Evolutionary conservation across 1,140 invertebrate species (phyloP).

Genomic region (Adelges cooleyi): DNA sequence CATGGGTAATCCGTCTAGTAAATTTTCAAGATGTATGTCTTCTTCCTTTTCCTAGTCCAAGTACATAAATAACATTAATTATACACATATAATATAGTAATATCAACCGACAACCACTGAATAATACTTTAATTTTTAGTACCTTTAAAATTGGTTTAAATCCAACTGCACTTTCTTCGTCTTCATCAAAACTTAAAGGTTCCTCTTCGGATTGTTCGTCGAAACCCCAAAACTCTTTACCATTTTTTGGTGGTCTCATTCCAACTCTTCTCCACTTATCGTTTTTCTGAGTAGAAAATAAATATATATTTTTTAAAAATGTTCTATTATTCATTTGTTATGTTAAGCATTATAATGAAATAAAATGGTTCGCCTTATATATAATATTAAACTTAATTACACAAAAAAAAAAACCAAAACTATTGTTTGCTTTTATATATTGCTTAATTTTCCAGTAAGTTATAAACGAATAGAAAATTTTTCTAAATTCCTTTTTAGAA

Average conservation of each 20-base stretch:
- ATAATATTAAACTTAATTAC: too few relatives aligned
- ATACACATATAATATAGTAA: neutral
- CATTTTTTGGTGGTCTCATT: neutral
- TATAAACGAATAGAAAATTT: too few relatives aligned
- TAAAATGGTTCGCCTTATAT: too few relatives aligned
- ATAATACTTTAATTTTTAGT: too few relatives aligned
- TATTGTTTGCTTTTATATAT: too few relatives aligned
- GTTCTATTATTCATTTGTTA: too few relatives aligned
- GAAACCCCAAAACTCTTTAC: conserved; percentile 19
- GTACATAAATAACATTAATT: too few relatives aligned
- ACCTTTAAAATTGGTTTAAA: conserved; percentile 21
- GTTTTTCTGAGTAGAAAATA: conserved; percentile 9
- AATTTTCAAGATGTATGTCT: conserved; percentile 48
- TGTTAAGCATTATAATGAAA: too few relatives aligned
- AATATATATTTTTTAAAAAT: too few relatives aligned
- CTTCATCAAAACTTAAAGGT: conserved; percentile 16
- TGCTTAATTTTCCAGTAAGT: too few relatives aligned
- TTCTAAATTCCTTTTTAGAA: too few relatives aligned
- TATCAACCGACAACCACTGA: neutral
- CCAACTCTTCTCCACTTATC: conserved; percentile 19
- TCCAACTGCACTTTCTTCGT: conserved; percentile 9
- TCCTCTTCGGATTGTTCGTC: conserved; percentile 2
- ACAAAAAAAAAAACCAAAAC: too few relatives aligned
- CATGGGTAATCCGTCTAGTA: conserved; percentile 83
- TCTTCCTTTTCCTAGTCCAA: conserved; percentile 12